Evolutionary conservation across 2,888 invertebrate genomes (phyloP).

Genomic region (Ganaspis brasiliensis): DNA sequence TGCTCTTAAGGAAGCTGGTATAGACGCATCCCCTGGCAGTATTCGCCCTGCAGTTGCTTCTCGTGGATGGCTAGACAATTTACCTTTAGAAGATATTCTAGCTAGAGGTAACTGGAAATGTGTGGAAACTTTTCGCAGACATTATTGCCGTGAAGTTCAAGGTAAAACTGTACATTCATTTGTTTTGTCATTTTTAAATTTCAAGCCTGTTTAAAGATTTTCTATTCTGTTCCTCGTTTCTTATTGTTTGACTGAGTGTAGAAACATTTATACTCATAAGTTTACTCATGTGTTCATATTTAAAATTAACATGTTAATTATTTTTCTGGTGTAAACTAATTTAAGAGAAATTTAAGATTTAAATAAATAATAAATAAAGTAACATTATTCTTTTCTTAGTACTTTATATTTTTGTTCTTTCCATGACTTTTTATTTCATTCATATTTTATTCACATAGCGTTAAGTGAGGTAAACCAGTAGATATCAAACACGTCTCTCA

Average conservation of each 20-base stretch:
- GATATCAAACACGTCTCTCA: slow-evolving; percentile 47
- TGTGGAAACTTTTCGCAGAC: slow-evolving; percentile 54
- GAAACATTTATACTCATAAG: too few relatives aligned
- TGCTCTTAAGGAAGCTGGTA: slow-evolving; percentile 55
- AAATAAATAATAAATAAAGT: too few relatives aligned
- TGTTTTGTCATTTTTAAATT: neutral
- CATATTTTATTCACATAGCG: slow-evolving; percentile 43
- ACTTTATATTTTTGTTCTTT: neutral
- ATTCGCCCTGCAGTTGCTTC: slow-evolving; percentile 61
- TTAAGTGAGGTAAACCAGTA: slow-evolving; percentile 49
- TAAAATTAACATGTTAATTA: too few relatives aligned
- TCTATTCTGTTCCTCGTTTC: too few relatives aligned
- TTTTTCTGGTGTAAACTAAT: too few relatives aligned
- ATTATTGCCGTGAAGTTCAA: slow-evolving; percentile 48
- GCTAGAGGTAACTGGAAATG: slow-evolving; percentile 59
- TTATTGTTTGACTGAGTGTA: too few relatives aligned
- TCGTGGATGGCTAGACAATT: slow-evolving; percentile 54
- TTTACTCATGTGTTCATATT: too few relatives aligned
- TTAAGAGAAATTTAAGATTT: too few relatives aligned
- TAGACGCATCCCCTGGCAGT: slow-evolving; percentile 57
- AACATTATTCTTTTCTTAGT: too few relatives aligned
- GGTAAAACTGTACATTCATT: neutral
- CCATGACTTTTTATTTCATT: neutral
- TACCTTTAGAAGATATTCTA: slow-evolving; percentile 55
- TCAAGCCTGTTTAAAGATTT: neutral